These are phyloP conservation scores for Stenchaetothrips biformis DNA, from an alignment of 2,888 invertebrate species.

Conservation along the genomic window DNA sequence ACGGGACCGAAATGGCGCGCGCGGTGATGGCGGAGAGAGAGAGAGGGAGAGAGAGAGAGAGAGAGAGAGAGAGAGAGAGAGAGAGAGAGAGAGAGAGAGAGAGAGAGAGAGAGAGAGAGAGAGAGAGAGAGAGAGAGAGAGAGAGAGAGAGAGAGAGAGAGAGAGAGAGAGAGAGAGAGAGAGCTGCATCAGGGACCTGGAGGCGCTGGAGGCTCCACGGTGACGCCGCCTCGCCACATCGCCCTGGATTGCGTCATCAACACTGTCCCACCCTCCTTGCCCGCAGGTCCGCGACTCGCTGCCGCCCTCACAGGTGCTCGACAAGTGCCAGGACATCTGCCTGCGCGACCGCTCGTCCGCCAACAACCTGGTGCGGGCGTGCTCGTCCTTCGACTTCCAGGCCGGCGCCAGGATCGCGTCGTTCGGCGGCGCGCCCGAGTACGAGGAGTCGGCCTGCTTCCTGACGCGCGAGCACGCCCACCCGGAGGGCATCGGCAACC, in stretches of 20 bases:
- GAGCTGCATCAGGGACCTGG: no score
- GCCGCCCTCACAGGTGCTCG: slow-evolving; percentile 79
- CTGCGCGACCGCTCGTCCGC: slow-evolving; percentile 69
- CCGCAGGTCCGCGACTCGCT: slow-evolving; percentile 68
- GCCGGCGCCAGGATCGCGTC: slow-evolving; percentile 81
- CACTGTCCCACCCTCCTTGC: not conserved
- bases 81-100: not conserved
- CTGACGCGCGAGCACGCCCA: slow-evolving; percentile 78
- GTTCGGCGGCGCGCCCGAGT: slow-evolving; percentile 74
- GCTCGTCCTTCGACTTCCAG: slow-evolving; percentile 86
- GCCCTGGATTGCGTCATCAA: no score
- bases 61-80: not conserved
- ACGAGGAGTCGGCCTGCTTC: slow-evolving; percentile 84
- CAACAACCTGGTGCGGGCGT: slow-evolving; percentile 77
- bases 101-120: not conserved
- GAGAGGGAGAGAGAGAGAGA: not conserved
- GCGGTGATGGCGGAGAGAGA: not conserved
- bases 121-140: no score
- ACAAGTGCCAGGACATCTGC: slow-evolving; percentile 83
- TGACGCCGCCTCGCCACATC: no score
- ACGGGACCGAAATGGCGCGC: not conserved
- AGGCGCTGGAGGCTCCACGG: no score
- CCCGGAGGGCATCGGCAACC: slow-evolving; percentile 81
- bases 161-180: not conserved
- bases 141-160: not conserved